Base-by-base conservation (phyloP, 2,888 invertebrate genomes). In the Drosophila quinaria region DNA sequence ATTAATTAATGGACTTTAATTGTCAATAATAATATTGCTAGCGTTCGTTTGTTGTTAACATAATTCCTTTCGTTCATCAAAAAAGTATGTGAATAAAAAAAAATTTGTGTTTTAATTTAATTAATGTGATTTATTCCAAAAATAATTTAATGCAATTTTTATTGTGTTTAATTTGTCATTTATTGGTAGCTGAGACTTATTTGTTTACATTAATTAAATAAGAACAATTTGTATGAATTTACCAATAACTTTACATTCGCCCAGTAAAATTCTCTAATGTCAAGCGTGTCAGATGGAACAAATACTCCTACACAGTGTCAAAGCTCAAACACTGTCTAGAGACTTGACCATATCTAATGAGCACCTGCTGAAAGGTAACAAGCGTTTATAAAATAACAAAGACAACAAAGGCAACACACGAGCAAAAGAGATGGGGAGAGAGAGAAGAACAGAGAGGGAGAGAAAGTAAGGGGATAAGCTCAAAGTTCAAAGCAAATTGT, bases 401-500 rank as follows among this genome's bases (percentile, higher is more conserved):
- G 62, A 47, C 55, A 80, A 82, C 64, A 74, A 69, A 63, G 59
- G 68, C 59, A 13, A 41, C 17, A 52, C 54, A 50, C 13, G 1
- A 44, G 4, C 11, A 19, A 35, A 25, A 41, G 13, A 39, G 3
- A 15, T 3, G 6, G 4, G 11, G 4, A 10, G 15, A 15, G 10
- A 1, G 2, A 25, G 25, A 22, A 1, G 17, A 19, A 22, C 0
- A 22, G 22, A 9, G 3, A 11, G 6, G 31, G 11, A 11, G 37
- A 15, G 5, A 39, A n/a, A 41, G 49, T 47, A n/a, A 19, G 5
- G 17, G 19, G 15, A 22, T 25, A 33, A 62, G 54, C 62, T 58
- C 52, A 64, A 74, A 81, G 87, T 84, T 86, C 89, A 89, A 89
- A 86, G 89, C 86, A 89, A 86, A 85, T 86, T 89, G 88, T 86